phyloP scores from a whole-genome alignment of 2,797 vertebrate species.

The Danio aesculapii region DNA sequence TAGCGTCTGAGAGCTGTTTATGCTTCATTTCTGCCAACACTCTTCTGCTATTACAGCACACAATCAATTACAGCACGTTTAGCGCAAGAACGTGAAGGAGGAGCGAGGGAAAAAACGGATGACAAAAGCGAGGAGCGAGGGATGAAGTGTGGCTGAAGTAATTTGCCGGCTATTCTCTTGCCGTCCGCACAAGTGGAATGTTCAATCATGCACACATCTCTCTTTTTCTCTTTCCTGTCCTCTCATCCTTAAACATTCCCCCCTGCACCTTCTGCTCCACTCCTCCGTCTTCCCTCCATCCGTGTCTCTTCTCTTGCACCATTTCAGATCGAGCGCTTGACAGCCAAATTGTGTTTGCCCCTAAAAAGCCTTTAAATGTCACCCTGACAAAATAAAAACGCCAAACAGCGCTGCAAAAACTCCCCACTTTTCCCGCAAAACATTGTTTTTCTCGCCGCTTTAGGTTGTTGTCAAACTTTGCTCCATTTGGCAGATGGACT shows the following conservation, averaged over 20 bases:
- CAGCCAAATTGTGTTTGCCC: slow-evolving; percentile 84
- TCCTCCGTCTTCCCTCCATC: slow-evolving; percentile 39
- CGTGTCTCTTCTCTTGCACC: slow-evolving; percentile 61
- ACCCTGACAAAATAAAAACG: slow-evolving; percentile 70
- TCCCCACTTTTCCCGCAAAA: slow-evolving; percentile 56
- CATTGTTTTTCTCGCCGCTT: slow-evolving; percentile 56
- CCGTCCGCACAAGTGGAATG: slow-evolving; percentile 76
- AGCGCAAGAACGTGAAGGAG: slow-evolving; percentile 61
- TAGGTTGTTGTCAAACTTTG: slow-evolving; percentile 62
- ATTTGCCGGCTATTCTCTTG: slow-evolving; percentile 74
- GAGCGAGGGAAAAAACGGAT: slow-evolving; percentile 51
- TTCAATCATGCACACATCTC: slow-evolving; percentile 72
- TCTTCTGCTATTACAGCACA: slow-evolving; percentile 80
- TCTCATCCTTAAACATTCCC: slow-evolving; percentile 61
- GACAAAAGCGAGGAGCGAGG: slow-evolving; percentile 34
- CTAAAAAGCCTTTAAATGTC: slow-evolving; percentile 76
- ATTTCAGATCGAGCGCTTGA: slow-evolving; percentile 74
- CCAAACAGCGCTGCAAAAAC: slow-evolving; percentile 57
- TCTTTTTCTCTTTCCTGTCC: slow-evolving; percentile 59
- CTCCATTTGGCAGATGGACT: slow-evolving; percentile 67
- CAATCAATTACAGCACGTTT: slow-evolving; percentile 85
- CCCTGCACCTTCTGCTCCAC: slow-evolving; percentile 35
- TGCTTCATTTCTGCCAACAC: slow-evolving; percentile 82
- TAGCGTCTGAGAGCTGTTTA: slow-evolving; percentile 79
- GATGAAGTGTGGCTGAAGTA: slow-evolving; percentile 73